phyloP scores from a whole-genome alignment of 2,888 invertebrate species.

The Penaeus monodon region DNA sequence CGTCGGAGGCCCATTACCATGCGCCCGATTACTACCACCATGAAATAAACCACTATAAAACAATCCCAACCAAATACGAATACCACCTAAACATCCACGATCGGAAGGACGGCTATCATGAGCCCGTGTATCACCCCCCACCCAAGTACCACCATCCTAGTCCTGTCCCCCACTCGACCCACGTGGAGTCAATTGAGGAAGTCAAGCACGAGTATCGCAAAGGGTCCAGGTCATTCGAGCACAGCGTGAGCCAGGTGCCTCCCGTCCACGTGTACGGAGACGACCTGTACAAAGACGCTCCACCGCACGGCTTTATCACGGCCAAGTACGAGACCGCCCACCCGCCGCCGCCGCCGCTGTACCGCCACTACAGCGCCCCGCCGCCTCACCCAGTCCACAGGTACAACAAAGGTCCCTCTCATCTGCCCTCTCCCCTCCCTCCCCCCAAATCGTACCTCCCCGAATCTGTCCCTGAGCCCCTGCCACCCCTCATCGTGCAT shows the following conservation, averaged over 20 bases:
- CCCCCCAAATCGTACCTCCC: slow-evolving; percentile 5
- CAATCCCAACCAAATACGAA: slow-evolving; percentile 19
- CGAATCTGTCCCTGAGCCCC: neutral
- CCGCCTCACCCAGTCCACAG: slow-evolving; percentile 28
- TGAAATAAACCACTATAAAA: slow-evolving; percentile 7
- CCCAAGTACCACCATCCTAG: neutral
- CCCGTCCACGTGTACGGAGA: slow-evolving; percentile 23
- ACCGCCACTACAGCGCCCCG: too few relatives aligned
- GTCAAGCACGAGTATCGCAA: slow-evolving; percentile 47
- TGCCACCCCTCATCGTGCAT: neutral
- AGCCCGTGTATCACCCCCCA: slow-evolving; percentile 16
- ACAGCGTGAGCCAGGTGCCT: slow-evolving; percentile 27
- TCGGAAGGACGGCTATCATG: slow-evolving; percentile 23
- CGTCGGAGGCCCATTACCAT: neutral
- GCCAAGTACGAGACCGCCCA: slow-evolving; percentile 35
- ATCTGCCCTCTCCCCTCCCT: slow-evolving; percentile 22
- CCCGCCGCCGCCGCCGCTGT: neutral
- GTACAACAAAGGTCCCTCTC: slow-evolving; percentile 34
- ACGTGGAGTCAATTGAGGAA: slow-evolving; percentile 14
- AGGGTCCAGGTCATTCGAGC: slow-evolving; percentile 46
- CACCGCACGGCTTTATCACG: slow-evolving; percentile 46
- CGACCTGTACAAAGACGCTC: slow-evolving; percentile 36
- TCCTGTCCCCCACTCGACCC: neutral
- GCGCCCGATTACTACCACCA: slow-evolving; percentile 3
- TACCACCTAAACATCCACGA: slow-evolving; percentile 27